Percentiles rank a stretch among this genome's conserved stretches.
Conservation (phyloP, 2,888 invertebrate genomes). For the Kuschelorhynchus macadamiae region DNA sequence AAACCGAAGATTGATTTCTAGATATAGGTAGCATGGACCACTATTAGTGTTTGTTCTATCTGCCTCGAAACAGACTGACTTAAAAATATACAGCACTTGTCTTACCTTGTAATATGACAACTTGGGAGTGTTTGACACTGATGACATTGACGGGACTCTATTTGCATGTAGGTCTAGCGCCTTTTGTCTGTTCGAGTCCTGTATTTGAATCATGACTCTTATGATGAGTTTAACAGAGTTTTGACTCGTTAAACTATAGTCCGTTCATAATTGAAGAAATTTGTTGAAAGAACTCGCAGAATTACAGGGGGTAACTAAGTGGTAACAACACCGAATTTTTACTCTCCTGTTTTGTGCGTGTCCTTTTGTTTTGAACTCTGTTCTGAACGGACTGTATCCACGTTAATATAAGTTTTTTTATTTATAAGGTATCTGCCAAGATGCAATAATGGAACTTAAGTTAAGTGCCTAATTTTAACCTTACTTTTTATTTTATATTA, state of each 20-base stretch:
- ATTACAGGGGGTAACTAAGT: no score
- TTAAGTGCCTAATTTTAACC: constrained; percentile 46
- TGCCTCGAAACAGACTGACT: constrained; percentile 31
- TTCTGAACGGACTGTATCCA: constrained; percentile 36
- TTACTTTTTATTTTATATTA: constrained; percentile 29
- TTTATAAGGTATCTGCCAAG: constrained; percentile 48
- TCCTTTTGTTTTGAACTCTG: constrained; percentile 26
- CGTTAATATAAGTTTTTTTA: constrained; percentile 46
- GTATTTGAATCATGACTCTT: constrained; percentile 36
- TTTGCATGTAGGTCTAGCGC: neutral
- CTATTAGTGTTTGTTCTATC: neutral
- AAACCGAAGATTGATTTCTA: constrained; percentile 6
- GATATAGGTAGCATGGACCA: neutral
- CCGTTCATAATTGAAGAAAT: constrained; percentile 23
- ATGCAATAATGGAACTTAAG: constrained; percentile 47
- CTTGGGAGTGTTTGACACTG: constrained; percentile 32
- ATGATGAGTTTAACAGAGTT: constrained; percentile 43
- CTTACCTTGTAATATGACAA: constrained; percentile 40
- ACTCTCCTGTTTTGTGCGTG: neutral
- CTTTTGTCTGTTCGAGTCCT: constrained; percentile 6
- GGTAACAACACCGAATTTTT: no score
- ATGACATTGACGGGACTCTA: constrained; percentile 28
- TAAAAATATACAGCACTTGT: constrained; percentile 36
- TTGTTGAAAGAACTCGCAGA: neutral
- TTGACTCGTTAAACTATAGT: constrained; percentile 44